A percentile compares a stretch with the other conserved stretches of the same genome.
These are phyloP conservation scores for Drosophila takahashii DNA, from an alignment of 1,140 invertebrate genomes.

Conservation along the genomic window DNA sequence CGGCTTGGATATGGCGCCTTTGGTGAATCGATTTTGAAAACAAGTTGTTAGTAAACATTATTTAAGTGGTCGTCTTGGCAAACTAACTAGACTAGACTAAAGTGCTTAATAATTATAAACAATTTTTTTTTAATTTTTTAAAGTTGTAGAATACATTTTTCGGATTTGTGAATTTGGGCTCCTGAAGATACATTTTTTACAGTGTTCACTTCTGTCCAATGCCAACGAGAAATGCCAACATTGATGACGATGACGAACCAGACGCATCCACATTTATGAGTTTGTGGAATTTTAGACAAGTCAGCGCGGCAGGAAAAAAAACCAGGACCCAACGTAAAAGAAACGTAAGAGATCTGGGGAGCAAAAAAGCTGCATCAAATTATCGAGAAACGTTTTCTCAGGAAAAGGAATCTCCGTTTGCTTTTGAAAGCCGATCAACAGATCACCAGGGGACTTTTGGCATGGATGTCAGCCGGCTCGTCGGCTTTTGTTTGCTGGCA, in stretches of 20 bases:
- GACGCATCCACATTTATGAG: conserved; percentile 74
- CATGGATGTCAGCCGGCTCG: conserved; percentile 62
- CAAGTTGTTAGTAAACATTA: not conserved
- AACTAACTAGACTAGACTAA: too few relatives aligned
- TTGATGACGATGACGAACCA: conserved; percentile 69
- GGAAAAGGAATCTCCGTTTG: conserved; percentile 51
- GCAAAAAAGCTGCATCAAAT: conserved; percentile 62
- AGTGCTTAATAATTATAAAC: too few relatives aligned
- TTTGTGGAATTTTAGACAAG: conserved; percentile 74
- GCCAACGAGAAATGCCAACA: conserved; percentile 44
- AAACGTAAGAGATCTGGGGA: conserved; percentile 16
- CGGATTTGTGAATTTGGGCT: too few relatives aligned
- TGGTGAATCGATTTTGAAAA: not conserved
- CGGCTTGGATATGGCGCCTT: not conserved
- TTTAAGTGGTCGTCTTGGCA: not conserved
- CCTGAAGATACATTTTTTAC: not conserved
- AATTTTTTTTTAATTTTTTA: too few relatives aligned
- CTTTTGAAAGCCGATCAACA: conserved; percentile 11
- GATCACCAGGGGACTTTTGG: conserved; percentile 50
- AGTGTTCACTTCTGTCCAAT: conserved; percentile 34
- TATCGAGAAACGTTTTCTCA: conserved; percentile 68
- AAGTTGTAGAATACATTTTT: too few relatives aligned
- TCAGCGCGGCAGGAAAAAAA: conserved; percentile 1
- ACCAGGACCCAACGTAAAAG: conserved; percentile 9
- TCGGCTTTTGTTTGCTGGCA: conserved; percentile 42